Evolutionary conservation across 2,888 invertebrate species (phyloP).

Genomic region (Polymixis flavicincta): DNA sequence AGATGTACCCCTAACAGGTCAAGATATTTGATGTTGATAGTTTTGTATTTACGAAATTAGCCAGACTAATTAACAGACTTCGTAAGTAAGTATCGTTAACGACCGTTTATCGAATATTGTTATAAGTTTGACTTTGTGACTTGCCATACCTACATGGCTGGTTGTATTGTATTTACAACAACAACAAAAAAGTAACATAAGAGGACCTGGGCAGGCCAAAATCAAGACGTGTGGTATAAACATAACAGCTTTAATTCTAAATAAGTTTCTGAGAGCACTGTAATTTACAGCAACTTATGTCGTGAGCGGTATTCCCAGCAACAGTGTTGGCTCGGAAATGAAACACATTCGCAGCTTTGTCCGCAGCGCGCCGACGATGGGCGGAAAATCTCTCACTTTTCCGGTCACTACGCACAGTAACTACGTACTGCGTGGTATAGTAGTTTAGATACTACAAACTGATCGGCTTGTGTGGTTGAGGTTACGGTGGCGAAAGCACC

Average conservation of each 20-base stretch:
- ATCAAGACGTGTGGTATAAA: neutral
- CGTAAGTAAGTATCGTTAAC: neutral
- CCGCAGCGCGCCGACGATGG: conserved; percentile 17
- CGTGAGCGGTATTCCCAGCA: conserved; percentile 12
- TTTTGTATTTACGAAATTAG: neutral
- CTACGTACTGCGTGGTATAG: conserved; percentile 18
- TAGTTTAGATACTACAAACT: conserved; percentile 21
- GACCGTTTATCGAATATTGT: neutral
- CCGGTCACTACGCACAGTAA: conserved; percentile 57
- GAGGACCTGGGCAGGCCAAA: too few relatives aligned
- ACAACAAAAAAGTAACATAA: too few relatives aligned
- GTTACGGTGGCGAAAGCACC: too few relatives aligned
- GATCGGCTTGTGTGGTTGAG: neutral
- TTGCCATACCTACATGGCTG: neutral
- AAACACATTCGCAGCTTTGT: conserved; percentile 40
- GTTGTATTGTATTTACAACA: neutral
- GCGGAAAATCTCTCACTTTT: conserved; percentile 51
- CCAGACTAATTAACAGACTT: neutral
- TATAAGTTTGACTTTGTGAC: neutral
- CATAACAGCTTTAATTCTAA: neutral
- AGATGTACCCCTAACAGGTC: neutral
- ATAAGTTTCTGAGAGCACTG: neutral
- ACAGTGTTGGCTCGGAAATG: conserved; percentile 37
- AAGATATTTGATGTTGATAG: neutral
- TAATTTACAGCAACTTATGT: conserved; percentile 3